These are phyloP conservation scores for Alexandromys fortis DNA, from an alignment of 2,113 vertebrate species.

Conservation along the genomic window DNA sequence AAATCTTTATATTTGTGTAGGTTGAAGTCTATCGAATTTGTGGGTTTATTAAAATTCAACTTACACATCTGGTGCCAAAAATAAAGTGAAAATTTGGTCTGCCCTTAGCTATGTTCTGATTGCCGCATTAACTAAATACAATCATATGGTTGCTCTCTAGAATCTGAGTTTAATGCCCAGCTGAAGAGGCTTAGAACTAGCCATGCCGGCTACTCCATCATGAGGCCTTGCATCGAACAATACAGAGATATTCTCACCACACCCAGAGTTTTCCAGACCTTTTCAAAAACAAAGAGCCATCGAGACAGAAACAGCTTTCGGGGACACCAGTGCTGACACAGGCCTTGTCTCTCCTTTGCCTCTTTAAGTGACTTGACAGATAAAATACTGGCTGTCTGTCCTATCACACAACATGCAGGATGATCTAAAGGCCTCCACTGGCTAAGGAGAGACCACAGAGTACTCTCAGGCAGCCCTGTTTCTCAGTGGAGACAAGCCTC, in stretches of 20 bases:
- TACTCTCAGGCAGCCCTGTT: background rate
- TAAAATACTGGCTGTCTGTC: background rate
- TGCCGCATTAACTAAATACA: background rate
- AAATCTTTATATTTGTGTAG: slow-evolving; percentile 9
- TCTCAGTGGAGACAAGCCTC: background rate
- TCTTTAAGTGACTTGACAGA: background rate
- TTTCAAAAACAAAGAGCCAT: background rate
- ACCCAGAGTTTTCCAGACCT: background rate
- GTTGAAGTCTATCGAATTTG: slow-evolving; percentile 4
- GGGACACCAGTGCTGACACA: background rate
- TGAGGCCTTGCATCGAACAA: background rate
- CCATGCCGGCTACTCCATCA: background rate
- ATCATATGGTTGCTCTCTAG: background rate
- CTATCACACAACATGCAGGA: background rate
- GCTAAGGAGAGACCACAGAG: background rate
- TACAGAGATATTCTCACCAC: background rate
- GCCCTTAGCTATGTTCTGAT: background rate
- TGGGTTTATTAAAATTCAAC: slow-evolving; percentile 51
- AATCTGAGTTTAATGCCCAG: background rate
- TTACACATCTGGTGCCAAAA: slow-evolving; percentile 27
- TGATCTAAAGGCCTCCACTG: background rate
- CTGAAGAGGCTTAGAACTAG: background rate
- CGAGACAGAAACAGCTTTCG: background rate
- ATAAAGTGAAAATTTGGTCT: slow-evolving; percentile 14
- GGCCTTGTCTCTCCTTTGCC: background rate